A percentile compares a stretch with the other conserved stretches of the same genome.
These are phyloP conservation scores for Diorhabda carinulata DNA, from an alignment of 1,140 invertebrate genomes.

Conservation along the genomic window DNA sequence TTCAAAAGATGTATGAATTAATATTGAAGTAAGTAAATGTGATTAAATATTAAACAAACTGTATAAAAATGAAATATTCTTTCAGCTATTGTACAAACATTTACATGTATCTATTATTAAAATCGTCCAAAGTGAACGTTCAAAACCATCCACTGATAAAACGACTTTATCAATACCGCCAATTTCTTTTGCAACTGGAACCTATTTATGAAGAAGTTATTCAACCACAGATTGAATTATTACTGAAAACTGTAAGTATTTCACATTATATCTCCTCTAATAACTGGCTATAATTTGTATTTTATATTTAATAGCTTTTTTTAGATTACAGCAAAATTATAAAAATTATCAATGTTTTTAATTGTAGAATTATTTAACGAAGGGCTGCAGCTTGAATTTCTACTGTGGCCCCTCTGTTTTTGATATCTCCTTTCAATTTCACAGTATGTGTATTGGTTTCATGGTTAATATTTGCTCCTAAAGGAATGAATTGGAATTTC, in stretches of 20 bases:
- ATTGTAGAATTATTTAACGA: no score
- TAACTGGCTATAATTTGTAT: background rate
- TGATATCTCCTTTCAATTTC: no score
- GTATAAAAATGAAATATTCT: constrained; percentile 24
- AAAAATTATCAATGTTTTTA: no score
- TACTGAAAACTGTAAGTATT: constrained; percentile 27
- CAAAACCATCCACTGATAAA: constrained; percentile 83
- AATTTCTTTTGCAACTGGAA: constrained; percentile 70
- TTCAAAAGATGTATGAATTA: constrained; percentile 67
- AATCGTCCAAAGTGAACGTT: constrained; percentile 64
- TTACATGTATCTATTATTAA: constrained; percentile 79
- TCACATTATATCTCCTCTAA: constrained; percentile 11
- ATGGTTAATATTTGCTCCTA: no score
- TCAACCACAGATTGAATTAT: constrained; percentile 59
- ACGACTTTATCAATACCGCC: constrained; percentile 72
- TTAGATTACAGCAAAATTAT: no score
- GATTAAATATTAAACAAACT: constrained; percentile 20
- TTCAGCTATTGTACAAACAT: constrained; percentile 80
- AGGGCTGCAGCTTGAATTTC: no score
- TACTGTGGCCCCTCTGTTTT: no score
- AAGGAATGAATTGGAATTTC: no score
- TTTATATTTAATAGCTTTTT: no score
- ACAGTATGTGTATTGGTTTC: no score
- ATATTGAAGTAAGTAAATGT: constrained; percentile 61
- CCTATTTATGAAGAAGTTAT: constrained; percentile 62